Conservation (phyloP, 1,140 invertebrate species). For the Bombus waltoni region DNA sequence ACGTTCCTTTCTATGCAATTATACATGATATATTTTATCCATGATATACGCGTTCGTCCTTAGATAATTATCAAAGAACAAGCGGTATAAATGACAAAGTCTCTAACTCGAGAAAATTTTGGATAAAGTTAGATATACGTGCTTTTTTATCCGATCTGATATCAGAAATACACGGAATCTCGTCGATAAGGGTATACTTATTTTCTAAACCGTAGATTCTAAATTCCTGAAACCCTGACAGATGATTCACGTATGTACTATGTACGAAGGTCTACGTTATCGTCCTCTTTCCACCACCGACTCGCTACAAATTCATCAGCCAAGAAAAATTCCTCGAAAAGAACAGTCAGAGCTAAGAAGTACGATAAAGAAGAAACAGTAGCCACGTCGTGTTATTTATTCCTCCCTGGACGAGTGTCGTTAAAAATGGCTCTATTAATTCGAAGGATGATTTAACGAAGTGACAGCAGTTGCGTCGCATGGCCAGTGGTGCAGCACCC, state of each 20-base stretch:
- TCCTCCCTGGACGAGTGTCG: not conserved
- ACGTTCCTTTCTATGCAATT: too few relatives aligned
- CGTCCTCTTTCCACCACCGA: not conserved
- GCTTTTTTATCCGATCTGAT: too few relatives aligned
- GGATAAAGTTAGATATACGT: not conserved
- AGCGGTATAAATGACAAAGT: not conserved
- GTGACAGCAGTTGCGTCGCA: not conserved
- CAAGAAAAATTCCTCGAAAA: not conserved
- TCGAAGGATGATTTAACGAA: conserved; percentile 26
- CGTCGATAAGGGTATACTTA: too few relatives aligned
- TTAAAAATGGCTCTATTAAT: conserved; percentile 28
- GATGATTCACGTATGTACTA: too few relatives aligned
- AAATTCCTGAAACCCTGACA: too few relatives aligned
- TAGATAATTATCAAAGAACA: not conserved
- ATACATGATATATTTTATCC: too few relatives aligned
- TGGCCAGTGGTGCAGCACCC: too few relatives aligned
- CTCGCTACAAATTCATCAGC: not conserved
- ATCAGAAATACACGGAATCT: too few relatives aligned
- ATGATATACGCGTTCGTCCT: not conserved
- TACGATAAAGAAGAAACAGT: not conserved
- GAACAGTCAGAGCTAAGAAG: not conserved
- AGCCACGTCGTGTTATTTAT: not conserved
- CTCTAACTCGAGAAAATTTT: not conserved
- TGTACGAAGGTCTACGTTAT: too few relatives aligned
- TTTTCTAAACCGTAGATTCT: too few relatives aligned